Percentiles rank a stretch among this genome's conserved stretches.
Conservation (phyloP, 2,888 invertebrate genomes). For the Caenorhabditis becei region DNA sequence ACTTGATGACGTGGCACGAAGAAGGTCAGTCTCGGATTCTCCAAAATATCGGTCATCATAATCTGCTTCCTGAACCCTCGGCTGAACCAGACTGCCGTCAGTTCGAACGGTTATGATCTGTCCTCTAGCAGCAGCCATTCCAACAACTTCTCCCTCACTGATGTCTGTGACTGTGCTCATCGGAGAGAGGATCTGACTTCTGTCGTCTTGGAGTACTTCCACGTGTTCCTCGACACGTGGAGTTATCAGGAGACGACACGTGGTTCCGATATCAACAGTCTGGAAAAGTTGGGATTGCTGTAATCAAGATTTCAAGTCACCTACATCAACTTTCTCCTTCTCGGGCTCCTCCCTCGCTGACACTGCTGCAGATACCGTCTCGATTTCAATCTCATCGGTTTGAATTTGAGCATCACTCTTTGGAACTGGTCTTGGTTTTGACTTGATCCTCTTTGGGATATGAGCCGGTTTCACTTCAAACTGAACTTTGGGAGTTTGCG, state of each 20-base stretch:
- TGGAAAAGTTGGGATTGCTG: too few species aligned
- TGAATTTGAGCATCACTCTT: slow-evolving; percentile 47
- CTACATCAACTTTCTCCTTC: slow-evolving; percentile 3
- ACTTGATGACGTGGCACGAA: slow-evolving; percentile 29
- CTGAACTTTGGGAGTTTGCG: neutral
- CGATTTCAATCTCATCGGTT: slow-evolving; percentile 21
- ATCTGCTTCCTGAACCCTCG: slow-evolving; percentile 15
- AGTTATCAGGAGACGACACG: slow-evolving; percentile 20
- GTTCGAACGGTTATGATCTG: slow-evolving; percentile 29
- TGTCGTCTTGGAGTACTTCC: neutral
- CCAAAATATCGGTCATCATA: slow-evolving; percentile 1
- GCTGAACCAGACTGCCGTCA: slow-evolving; percentile 41
- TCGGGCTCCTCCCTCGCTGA: neutral
- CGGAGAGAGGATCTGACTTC: slow-evolving; percentile 17
- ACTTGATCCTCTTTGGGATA: slow-evolving; percentile 18
- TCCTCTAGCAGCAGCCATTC: neutral
- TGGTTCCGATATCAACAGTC: slow-evolving; percentile 33
- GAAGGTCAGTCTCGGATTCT: slow-evolving; percentile 14
- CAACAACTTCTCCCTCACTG: slow-evolving; percentile 48
- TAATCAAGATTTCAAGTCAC: neutral
- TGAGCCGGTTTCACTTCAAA: neutral
- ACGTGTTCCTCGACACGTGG: slow-evolving; percentile 21
- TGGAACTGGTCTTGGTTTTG: slow-evolving; percentile 30
- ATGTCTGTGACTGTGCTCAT: slow-evolving; percentile 31
- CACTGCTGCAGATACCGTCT: neutral